phyloP scores from a whole-genome alignment of 2,888 invertebrate species.

The Colostygia pectinataria region DNA sequence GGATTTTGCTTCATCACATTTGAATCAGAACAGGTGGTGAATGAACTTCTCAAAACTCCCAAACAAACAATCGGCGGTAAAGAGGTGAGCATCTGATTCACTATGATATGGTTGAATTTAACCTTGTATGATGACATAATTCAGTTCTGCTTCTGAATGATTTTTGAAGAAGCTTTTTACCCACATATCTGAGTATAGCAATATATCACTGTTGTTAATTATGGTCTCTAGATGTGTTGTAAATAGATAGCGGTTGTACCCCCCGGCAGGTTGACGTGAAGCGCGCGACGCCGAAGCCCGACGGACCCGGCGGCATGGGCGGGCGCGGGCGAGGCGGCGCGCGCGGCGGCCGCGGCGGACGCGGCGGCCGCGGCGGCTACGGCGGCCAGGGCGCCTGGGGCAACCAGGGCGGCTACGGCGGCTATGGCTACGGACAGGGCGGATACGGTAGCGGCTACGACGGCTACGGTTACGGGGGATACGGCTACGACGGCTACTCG shows the following conservation, averaged over 20 bases:
- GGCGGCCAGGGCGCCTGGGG: constrained; percentile 86
- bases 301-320: constrained; percentile 87
- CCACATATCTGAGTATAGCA: constrained; percentile 17
- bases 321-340: constrained; percentile 86
- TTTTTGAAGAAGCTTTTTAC: constrained; percentile 27
- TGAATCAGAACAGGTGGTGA: constrained; percentile 96
- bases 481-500: constrained; percentile 89
- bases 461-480: constrained; percentile 89
- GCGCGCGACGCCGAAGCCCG: constrained; percentile 96
- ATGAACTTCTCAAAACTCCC: constrained; percentile 94
- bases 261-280: constrained; percentile 92
- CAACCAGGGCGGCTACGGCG: constrained; percentile 85
- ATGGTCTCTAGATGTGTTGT: neutral
- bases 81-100: constrained; percentile 85
- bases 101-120: too few relatives aligned
- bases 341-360: constrained; percentile 86
- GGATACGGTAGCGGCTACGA: constrained; percentile 88
- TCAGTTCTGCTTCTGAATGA: constrained; percentile 38
- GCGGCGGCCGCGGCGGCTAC: constrained; percentile 87
- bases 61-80: constrained; percentile 97
- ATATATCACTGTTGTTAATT: neutral
- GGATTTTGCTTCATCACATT: constrained; percentile 99
- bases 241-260: neutral
- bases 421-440: constrained; percentile 88
- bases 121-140: constrained; percentile 26